Conservation (phyloP, 2,888 invertebrate species). For the Sminthurinus aureus region DNA sequence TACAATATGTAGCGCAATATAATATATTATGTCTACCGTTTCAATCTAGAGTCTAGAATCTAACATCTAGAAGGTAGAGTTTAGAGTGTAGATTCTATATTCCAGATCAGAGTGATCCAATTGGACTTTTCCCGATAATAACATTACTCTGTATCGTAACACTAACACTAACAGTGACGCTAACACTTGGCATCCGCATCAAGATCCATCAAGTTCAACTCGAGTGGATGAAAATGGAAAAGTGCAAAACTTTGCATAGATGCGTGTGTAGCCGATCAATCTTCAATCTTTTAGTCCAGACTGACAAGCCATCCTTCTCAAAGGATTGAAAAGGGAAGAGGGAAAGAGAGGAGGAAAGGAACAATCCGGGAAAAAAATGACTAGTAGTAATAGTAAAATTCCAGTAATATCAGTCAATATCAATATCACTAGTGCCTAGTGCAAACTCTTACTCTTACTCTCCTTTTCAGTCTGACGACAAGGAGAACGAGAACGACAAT, state of each 20-base stretch:
- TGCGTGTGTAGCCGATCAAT: conserved; percentile 43
- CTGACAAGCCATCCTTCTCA: conserved; percentile 43
- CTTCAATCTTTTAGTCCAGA: conserved; percentile 38
- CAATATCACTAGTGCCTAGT: no score
- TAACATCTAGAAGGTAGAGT: no score
- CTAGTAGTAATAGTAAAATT: background rate
- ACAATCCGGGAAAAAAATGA: conserved; percentile 26
- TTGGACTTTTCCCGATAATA: conserved; percentile 11
- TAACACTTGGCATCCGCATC: conserved; percentile 16
- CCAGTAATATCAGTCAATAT: no score
- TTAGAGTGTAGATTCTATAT: no score
- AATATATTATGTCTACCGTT: no score
- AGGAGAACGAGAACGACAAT: background rate
- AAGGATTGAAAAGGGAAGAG: conserved; percentile 22
- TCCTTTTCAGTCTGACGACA: background rate
- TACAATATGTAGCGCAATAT: no score
- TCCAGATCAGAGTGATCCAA: background rate
- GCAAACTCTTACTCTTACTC: background rate
- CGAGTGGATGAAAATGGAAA: conserved; percentile 41
- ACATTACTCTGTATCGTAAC: conserved; percentile 27
- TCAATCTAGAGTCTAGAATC: no score
- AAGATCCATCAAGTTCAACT: conserved; percentile 44
- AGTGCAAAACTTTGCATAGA: conserved; percentile 48
- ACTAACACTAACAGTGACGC: no score
- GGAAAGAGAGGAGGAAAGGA: background rate